phyloP scores from a whole-genome alignment of 2,888 invertebrate species.

The Drosophila limbata region DNA sequence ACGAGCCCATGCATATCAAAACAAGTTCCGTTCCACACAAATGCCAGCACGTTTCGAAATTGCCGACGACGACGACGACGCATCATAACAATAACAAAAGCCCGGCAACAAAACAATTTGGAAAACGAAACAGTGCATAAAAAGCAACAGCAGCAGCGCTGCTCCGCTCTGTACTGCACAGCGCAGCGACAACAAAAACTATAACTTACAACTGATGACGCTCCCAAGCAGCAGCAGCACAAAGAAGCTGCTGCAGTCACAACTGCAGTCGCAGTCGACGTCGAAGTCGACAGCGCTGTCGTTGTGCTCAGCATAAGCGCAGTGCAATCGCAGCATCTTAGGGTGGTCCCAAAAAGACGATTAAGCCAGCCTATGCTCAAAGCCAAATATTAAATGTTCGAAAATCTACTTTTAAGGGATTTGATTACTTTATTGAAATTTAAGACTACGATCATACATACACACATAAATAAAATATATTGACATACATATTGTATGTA shows the following conservation, averaged over 20 bases:
- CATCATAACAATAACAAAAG: conserved; percentile 77
- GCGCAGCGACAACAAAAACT: conserved; percentile 33
- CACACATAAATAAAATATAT: neutral
- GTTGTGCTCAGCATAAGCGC: conserved; percentile 35
- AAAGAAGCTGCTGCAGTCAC: conserved; percentile 29
- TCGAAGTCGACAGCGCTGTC: conserved; percentile 6
- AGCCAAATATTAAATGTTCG: neutral
- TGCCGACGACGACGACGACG: conserved; percentile 61
- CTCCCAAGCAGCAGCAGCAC: conserved; percentile 21
- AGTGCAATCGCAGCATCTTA: conserved; percentile 55
- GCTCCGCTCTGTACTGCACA: no score
- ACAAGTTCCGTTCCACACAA: conserved; percentile 79
- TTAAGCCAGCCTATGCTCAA: neutral
- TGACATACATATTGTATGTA: neutral
- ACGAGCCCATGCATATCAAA: conserved; percentile 73
- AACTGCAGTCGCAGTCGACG: conserved; percentile 10
- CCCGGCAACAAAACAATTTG: conserved; percentile 66
- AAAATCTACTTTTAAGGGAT: neutral
- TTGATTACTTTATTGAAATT: neutral
- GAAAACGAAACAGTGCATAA: conserved; percentile 61
- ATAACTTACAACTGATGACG: conserved; percentile 39
- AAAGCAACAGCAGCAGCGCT: conserved; percentile 30
- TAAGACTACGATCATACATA: neutral
- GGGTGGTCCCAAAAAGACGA: conserved; percentile 37
- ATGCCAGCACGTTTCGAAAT: conserved; percentile 78